Percentiles rank a stretch among this genome's conserved stretches.
phyloP scores from a whole-genome alignment of 2,888 invertebrate genomes.

The Pardosa pseudoannulata region DNA sequence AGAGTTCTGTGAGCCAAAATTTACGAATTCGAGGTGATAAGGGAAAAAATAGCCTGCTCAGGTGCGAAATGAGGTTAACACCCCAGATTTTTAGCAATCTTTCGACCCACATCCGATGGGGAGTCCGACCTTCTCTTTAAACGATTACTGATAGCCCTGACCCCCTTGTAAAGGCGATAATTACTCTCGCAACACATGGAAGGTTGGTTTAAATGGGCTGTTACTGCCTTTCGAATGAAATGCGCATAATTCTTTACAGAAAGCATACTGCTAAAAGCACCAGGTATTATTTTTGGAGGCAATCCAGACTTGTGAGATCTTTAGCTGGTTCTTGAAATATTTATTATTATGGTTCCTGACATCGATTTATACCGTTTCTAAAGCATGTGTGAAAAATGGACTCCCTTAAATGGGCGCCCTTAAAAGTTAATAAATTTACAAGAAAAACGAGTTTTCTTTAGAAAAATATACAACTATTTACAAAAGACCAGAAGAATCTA shows the following conservation, averaged over 20 bases:
- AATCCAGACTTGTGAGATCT: neutral
- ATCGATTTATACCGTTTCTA: no score
- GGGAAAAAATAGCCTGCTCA: neutral
- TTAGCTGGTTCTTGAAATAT: neutral
- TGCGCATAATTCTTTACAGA: neutral
- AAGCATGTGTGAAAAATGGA: no score
- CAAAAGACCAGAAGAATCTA: no score
- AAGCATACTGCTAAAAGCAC: neutral
- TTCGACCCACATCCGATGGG: neutral
- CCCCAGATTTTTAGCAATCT: neutral
- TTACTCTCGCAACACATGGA: neutral
- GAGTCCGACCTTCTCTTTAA: neutral
- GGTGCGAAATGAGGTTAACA: conserved; percentile 14
- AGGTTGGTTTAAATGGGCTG: neutral
- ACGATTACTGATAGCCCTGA: conserved; percentile 24
- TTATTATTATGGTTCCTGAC: neutral
- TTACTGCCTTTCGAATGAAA: neutral
- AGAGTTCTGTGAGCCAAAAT: no score
- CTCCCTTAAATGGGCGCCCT: no score
- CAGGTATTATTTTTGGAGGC: neutral
- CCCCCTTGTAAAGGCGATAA: conserved; percentile 16
- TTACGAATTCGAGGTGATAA: neutral
- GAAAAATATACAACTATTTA: no score
- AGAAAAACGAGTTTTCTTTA: no score
- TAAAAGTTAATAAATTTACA: no score